Evolutionary conservation across 2,888 invertebrate genomes (phyloP), one percentile per base, ranked within the genome.

Genomic region (Pogonocherus hispidulus): DNA sequence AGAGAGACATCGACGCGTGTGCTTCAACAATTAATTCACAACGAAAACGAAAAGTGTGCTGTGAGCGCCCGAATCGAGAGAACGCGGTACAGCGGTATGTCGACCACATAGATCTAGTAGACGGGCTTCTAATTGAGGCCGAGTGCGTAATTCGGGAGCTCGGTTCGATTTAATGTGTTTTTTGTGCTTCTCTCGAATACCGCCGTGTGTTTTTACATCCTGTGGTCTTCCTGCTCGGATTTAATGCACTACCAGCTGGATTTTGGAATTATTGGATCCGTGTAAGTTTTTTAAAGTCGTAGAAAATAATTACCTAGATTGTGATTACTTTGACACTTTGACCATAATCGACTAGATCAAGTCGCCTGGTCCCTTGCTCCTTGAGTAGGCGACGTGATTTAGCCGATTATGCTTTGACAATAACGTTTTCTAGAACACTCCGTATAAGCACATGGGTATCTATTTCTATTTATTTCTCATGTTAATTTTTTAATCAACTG

Each of bases 141-240:
- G 22, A 44, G 37, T 37, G 57, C 44, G 57, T 57, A 57, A 57
- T 57, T 46, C 57, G 57, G 57, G 44, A 23, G 57, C 47, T 41
- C 55, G n/a, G 55, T 19, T 55, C 52, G 52, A 27, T 52, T 52
- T 54, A 56, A 44, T 56, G 56, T 44, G 41, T 44, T 56, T 56
- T 54, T 56, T 56, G 44, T 20, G 37, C 2, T 4, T 44, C 8
- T 44, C 23, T 14, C 6, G 14, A n/a, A 16, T 44, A 27, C 11
- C 19, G 14, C 20, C 11, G 44, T 56, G 46, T 2, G 5, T 57
- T 44, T 46, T 44, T 57, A 6, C 14, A 32, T 49, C n/a, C 22
- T 20, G 19, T 1, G 9, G n/a, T 20, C 19, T 4, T 37, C 14
- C 5, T 4, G 16, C 35, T 46, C 19, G 55, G 57, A 57, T 57